Evolutionary conservation across 2,888 invertebrate species (phyloP), one percentile per base, ranked within the genome.

Genomic region (Plagiodera versicolora): DNA sequence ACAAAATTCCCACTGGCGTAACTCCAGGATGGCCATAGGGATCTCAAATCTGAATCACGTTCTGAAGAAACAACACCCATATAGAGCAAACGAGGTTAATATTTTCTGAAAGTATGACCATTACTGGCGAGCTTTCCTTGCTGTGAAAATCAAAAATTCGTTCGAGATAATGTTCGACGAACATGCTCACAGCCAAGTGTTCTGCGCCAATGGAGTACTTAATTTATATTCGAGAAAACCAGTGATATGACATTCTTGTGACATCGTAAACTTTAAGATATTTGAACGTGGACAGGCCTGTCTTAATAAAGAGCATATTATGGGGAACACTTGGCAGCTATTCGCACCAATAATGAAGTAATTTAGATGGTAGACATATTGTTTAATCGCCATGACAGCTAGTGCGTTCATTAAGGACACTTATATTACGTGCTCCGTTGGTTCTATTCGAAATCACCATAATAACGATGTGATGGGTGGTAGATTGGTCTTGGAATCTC

Each of bases 241-340:
- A 72, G 70, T 74, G 76, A 79, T 79, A 79, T 79, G 78, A 77
- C 79, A 79, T 79, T 79, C 79, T 75, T 76, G 75, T 68, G 77
- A 70, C 76, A 75, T 79, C 79, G 76, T 80, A 80, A 80, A 80
- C 74, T 77, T 74, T 70, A 75, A 73, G 75, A 76, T 77, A 77
- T 77, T 78, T 75, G 73, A 74, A 75, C 72, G 69, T 68, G 72
- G 74, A 75, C 75, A 75, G 71, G 70, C 63, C 63, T 67, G 74
- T 71, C 72, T 77, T 77, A 75, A 77, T 78, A 77, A 76, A 74
- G 73, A 67, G 69, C 67, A 67, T 60, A 65, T 63, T 67, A 60
- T 56, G 63, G 30, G 56, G 59, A 58, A 62, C 56, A 56, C 39
- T 39, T 14, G 60, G 56, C 58, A 61, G 67, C 60, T 62, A 68